phyloP scores from a whole-genome alignment of 2,113 vertebrate species.

The Murina feae region DNA sequence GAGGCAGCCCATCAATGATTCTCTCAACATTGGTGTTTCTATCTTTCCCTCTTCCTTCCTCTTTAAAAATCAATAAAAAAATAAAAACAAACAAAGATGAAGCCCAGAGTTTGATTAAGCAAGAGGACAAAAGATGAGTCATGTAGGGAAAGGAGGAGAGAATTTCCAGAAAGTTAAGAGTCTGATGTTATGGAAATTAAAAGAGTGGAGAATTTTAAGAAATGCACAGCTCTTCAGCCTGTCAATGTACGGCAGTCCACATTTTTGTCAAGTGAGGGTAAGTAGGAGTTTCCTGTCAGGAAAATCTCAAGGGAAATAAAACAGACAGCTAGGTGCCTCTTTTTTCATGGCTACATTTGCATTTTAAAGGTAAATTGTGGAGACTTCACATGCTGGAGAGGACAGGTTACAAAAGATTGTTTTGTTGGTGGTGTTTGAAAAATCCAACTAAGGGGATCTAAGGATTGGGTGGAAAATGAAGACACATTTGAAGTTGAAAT shows the following conservation, averaged over 20 bases:
- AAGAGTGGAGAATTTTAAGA: not conserved
- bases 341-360: not conserved
- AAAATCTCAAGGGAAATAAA: not conserved
- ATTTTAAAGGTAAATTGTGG: not conserved
- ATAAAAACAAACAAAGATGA: not conserved
- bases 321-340: rapidly evolving
- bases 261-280: not conserved
- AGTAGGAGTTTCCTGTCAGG: not conserved
- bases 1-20: no score
- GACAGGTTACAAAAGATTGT: not conserved
- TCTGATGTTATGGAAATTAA: not conserved
- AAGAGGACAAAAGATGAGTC: not conserved
- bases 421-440: not conserved
- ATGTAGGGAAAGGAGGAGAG: not conserved
- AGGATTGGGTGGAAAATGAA: not conserved
- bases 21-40: no score
- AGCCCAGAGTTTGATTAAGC: not conserved
- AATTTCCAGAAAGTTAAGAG: not conserved
- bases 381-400: not conserved
- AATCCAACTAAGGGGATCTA: not conserved
- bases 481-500: not conserved
- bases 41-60: no score
- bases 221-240: not conserved
- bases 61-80: no score
- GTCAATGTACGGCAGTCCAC: not conserved